Evolutionary conservation across 2,113 vertebrate genomes (phyloP).

Genomic region (Brachypodius melanocephalos): DNA sequence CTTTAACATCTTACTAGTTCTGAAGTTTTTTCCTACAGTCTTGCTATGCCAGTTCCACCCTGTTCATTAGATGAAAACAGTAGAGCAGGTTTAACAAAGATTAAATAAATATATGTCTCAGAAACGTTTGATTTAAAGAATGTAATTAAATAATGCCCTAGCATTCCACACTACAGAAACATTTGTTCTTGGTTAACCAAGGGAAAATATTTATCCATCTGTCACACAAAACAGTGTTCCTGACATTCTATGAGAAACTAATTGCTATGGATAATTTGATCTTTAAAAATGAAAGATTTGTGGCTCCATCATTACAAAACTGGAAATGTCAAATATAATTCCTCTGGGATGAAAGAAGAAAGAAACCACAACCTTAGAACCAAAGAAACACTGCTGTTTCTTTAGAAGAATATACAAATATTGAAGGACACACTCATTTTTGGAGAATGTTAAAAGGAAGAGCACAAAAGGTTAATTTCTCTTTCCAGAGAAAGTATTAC

Average conservation of each 20-base stretch:
- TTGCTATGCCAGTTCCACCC: not conserved
- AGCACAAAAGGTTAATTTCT: not conserved
- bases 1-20: not conserved
- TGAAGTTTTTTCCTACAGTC: not conserved
- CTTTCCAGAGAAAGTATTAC: not conserved
- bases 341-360: not conserved
- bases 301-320: not conserved
- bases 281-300: not conserved
- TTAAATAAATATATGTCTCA: not conserved
- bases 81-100: not conserved
- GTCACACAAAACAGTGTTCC: not conserved
- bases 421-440: not conserved
- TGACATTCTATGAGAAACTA: not conserved
- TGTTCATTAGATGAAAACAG: not conserved
- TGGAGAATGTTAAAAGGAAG: not conserved
- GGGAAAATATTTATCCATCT: not conserved
- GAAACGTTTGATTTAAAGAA: not conserved
- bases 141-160: not conserved
- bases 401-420: not conserved
- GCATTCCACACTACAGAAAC: not conserved
- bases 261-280: slow-evolving; percentile 8
- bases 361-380: not conserved
- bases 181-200: not conserved
- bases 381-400: not conserved
- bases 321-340: not conserved